Percentiles rank a stretch among this genome's conserved stretches.
These are phyloP conservation scores for Ryuthela nishihirai DNA, from an alignment of 2,888 invertebrate genomes.

Conservation along the genomic window DNA sequence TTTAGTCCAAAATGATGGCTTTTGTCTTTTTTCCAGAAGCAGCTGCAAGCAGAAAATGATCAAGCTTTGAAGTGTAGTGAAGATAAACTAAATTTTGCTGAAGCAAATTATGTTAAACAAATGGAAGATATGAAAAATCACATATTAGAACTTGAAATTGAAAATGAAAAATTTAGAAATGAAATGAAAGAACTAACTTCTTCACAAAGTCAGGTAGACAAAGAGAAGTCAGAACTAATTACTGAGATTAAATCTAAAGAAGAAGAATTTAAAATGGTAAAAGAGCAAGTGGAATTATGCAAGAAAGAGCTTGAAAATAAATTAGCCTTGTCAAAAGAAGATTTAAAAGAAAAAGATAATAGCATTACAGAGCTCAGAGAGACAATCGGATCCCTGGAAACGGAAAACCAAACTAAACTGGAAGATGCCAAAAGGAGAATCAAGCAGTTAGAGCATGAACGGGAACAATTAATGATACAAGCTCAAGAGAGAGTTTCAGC, in stretches of 20 bases:
- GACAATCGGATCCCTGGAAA: slow-evolving; percentile 9
- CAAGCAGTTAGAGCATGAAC: slow-evolving; percentile 12
- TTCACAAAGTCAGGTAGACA: slow-evolving; percentile 3
- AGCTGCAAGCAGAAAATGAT: slow-evolving; percentile 5
- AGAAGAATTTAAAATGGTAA: slow-evolving; percentile 14
- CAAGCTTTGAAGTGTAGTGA: slow-evolving; percentile 21
- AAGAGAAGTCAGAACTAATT: slow-evolving; percentile 10
- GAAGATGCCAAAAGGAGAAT: slow-evolving; percentile 21
- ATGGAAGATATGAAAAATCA: slow-evolving; percentile 18
- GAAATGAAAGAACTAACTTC: slow-evolving; percentile 8
- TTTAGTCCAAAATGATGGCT: background rate
- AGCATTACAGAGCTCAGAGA: slow-evolving; percentile 21
- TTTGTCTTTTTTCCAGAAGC: slow-evolving; percentile 13
- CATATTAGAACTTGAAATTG: slow-evolving; percentile 10
- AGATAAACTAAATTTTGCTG: slow-evolving; percentile 29
- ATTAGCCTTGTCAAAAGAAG: slow-evolving; percentile 14
- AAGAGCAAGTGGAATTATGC: slow-evolving; percentile 8
- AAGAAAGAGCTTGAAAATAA: slow-evolving; percentile 18
- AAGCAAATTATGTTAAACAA: slow-evolving; percentile 22
- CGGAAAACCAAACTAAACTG: slow-evolving; percentile 12
- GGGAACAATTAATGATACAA: slow-evolving; percentile 24
- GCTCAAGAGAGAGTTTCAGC: slow-evolving; percentile 25
- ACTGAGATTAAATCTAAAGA: slow-evolving; percentile 14
- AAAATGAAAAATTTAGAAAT: slow-evolving; percentile 4
- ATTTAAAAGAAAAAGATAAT: slow-evolving; percentile 26